Evolutionary conservation across 2,888 invertebrate species (phyloP).

Genomic region (Molorchus minor): DNA sequence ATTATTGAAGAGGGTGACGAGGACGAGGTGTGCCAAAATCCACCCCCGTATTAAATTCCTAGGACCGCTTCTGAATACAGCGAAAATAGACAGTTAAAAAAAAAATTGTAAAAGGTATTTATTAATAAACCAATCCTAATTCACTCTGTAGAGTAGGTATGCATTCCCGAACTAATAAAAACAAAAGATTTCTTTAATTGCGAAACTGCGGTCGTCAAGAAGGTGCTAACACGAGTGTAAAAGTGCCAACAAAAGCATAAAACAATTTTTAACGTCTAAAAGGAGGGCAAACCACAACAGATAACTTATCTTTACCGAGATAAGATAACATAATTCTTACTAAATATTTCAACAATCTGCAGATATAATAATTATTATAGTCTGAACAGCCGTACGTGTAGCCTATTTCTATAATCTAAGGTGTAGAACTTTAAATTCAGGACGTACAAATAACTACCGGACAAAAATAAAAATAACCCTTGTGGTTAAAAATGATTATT

Average conservation of each 20-base stretch:
- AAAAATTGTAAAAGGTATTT: no score
- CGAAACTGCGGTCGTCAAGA: not conserved
- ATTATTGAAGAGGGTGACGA: no score
- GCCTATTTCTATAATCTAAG: not conserved
- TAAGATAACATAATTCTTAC: constrained; percentile 32
- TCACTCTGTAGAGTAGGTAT: no score
- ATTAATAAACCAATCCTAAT: no score
- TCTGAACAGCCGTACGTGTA: not conserved
- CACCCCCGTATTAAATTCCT: no score
- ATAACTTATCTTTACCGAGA: constrained; percentile 35
- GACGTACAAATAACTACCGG: not conserved
- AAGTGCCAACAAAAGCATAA: not conserved
- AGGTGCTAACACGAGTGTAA: not conserved
- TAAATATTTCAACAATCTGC: constrained; percentile 26
- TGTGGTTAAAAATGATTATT: not conserved
- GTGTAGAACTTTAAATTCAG: not conserved
- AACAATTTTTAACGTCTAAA: constrained; percentile 5
- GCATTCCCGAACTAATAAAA: no score
- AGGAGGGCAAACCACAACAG: constrained; percentile 35
- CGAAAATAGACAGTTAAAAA: no score
- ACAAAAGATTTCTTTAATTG: not conserved
- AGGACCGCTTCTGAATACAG: no score
- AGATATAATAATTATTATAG: constrained; percentile 6
- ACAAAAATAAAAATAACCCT: not conserved
- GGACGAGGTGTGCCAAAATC: no score